Evolutionary conservation across 2,797 vertebrate species (phyloP).

Genomic region (Peromyscus melanophrys): DNA sequence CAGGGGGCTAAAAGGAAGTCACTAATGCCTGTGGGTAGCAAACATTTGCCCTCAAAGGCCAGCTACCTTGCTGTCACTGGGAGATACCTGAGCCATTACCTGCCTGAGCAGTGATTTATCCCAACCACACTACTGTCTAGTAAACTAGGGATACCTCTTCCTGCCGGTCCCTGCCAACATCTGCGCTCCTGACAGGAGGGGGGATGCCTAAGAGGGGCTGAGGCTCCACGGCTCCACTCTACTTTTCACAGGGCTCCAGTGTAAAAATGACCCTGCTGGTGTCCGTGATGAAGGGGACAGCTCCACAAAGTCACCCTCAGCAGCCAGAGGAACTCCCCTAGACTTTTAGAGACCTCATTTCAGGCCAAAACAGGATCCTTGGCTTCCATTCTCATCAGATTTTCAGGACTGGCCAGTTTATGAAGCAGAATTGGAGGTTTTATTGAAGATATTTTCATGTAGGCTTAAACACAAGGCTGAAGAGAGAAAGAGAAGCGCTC

Average conservation of each 20-base stretch:
- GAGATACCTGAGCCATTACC: neutral
- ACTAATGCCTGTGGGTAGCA: neutral
- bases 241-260: neutral
- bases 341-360: neutral
- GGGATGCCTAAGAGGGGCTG: rapidly evolving
- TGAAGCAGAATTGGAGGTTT: neutral
- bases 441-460: no score
- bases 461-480: no score
- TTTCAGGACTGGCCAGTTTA: neutral
- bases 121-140: neutral
- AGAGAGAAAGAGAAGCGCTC: no score
- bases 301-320: neutral
- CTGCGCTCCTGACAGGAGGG: neutral
- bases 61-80: neutral
- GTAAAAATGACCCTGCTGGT: neutral
- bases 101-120: no score
- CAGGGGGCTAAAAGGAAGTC: neutral
- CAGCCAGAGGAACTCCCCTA: neutral
- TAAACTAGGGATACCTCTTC: neutral
- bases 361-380: neutral
- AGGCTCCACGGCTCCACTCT: neutral
- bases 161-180: neutral
- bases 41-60: neutral
- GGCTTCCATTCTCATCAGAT: neutral
- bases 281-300: no score